These are phyloP conservation scores for Paracentrotus lividus DNA, from an alignment of 53 echinoderm and acorn worm genomes.

Conservation along the genomic window DNA sequence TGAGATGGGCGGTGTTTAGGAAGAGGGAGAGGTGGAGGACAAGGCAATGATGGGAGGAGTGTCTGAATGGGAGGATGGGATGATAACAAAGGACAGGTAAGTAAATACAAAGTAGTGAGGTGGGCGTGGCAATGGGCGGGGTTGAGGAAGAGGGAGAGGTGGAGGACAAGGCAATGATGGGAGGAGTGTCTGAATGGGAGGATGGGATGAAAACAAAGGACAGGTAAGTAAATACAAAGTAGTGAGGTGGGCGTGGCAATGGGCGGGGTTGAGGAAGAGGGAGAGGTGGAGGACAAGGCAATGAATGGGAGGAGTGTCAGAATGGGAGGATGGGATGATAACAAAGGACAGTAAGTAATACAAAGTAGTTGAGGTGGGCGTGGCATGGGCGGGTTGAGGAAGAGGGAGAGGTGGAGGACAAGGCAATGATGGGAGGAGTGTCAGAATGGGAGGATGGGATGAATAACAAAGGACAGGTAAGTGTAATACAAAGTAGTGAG, in stretches of 20 bases:
- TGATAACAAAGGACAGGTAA: constrained; percentile 19
- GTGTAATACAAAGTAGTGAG: neutral
- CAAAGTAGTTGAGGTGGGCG: neutral
- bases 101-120: neutral
- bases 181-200: constrained; percentile 13
- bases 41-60: constrained; percentile 58
- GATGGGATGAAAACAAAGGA: constrained; percentile 46
- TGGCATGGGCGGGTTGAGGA: constrained; percentile 13
- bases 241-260: neutral
- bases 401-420: constrained; percentile 68
- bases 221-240: neutral
- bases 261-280: constrained; percentile 24
- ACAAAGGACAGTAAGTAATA: constrained; percentile 13
- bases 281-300: constrained; percentile 71
- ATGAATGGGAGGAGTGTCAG: constrained; percentile 39
- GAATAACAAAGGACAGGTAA: constrained; percentile 9
- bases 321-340: constrained; percentile 49
- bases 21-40: constrained; percentile 74
- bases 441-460: constrained; percentile 39
- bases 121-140: neutral
- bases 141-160: constrained; percentile 53
- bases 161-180: constrained; percentile 71
- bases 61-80: constrained; percentile 13
- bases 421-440: constrained; percentile 59
- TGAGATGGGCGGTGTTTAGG: too few relatives aligned